Conservation (phyloP, 1,140 invertebrate genomes). For the Elysia chlorotica region DNA sequence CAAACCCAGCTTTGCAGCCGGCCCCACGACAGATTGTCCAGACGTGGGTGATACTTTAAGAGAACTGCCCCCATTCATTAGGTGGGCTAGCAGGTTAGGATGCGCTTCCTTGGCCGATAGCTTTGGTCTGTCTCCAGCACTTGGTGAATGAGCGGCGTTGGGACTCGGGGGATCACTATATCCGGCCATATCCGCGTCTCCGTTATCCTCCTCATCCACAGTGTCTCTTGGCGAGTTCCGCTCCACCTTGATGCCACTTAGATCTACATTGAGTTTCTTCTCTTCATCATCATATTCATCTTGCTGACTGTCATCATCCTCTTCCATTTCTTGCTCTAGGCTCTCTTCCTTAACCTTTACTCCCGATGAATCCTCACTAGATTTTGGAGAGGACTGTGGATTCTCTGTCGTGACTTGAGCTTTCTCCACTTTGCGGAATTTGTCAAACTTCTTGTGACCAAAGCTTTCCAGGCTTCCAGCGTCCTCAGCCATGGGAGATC, state of each 20-base stretch:
- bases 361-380: neutral
- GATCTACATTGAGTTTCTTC: slow-evolving; percentile 16
- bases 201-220: too few species aligned
- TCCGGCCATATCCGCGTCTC: too few species aligned
- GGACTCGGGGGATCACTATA: neutral
- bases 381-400: too few species aligned
- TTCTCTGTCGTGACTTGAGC: slow-evolving; percentile 8
- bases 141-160: slow-evolving; percentile 3
- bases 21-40: neutral
- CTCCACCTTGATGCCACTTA: slow-evolving; percentile 2
- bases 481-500: slow-evolving; percentile 10
- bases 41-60: neutral
- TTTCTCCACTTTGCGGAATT: slow-evolving; percentile 46
- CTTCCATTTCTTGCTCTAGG: slow-evolving; percentile 23
- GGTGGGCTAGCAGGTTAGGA: slow-evolving; percentile 52
- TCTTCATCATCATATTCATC: neutral
- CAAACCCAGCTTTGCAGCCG: neutral
- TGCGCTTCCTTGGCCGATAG: slow-evolving; percentile 51
- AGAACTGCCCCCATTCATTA: slow-evolving; percentile 26
- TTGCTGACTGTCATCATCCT: slow-evolving; percentile 5
- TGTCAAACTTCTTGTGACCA: slow-evolving; percentile 57
- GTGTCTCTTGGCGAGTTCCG: neutral
- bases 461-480: slow-evolving; percentile 32
- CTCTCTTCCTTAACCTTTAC: slow-evolving; percentile 20
- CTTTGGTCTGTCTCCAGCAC: slow-evolving; percentile 19